Evolutionary conservation across 2,797 vertebrate genomes (phyloP).

Genomic region (Eptatretus atami): DNA sequence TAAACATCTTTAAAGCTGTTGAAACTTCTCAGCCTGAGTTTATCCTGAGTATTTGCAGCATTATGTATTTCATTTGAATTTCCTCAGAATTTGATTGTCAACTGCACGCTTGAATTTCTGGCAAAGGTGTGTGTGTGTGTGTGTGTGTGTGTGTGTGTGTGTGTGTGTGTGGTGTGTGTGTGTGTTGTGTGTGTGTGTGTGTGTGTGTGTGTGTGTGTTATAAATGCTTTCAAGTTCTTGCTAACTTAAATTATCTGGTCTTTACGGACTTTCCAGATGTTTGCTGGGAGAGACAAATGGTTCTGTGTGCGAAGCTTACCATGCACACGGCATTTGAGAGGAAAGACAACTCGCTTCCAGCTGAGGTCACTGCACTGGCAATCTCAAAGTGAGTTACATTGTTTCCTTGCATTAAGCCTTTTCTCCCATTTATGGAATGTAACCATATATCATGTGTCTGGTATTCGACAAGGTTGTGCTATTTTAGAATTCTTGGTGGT

Average conservation of each 20-base stretch:
- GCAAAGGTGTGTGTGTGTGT: background rate
- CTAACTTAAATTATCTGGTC: background rate
- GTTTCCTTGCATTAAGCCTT: too few relatives aligned
- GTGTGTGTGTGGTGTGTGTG: background rate
- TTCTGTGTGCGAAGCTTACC: constrained; percentile 84
- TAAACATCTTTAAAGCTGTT: too few relatives aligned
- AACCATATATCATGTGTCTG: too few relatives aligned
- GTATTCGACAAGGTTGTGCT: too few relatives aligned
- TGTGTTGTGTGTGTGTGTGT: background rate
- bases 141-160: background rate
- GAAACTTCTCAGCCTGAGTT: too few relatives aligned
- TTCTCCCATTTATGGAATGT: too few relatives aligned
- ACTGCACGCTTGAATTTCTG: background rate
- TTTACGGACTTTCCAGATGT: constrained; percentile 25
- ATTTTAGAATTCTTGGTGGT: too few relatives aligned
- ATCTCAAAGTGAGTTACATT: constrained; percentile 51
- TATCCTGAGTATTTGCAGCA: too few relatives aligned
- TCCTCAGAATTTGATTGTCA: background rate
- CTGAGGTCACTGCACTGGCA: constrained; percentile 56
- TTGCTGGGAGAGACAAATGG: constrained; percentile 88
- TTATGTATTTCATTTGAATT: too few relatives aligned
- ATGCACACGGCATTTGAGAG: constrained; percentile 96
- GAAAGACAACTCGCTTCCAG: constrained; percentile 80
- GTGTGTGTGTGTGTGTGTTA: background rate
- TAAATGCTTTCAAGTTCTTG: background rate